A percentile compares a stretch with the other conserved stretches of the same genome.
These are phyloP conservation scores for Tylochromis polylepis DNA, from an alignment of 2,113 vertebrate genomes.

Conservation along the genomic window DNA sequence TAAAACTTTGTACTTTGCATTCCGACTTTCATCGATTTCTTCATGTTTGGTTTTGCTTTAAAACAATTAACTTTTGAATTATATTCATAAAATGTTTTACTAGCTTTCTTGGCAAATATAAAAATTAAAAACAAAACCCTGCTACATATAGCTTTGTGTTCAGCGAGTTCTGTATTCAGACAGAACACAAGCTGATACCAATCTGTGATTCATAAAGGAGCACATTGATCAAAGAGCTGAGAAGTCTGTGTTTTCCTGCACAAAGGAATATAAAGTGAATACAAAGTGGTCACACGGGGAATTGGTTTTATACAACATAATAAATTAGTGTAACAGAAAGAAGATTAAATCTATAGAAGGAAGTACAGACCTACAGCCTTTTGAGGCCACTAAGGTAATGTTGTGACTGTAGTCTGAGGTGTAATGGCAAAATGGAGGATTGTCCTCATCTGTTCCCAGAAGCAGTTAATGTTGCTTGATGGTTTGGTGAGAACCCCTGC, in stretches of 20 bases:
- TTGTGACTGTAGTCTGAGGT: not conserved
- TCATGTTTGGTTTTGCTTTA: not conserved
- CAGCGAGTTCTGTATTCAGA: not conserved
- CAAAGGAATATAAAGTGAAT: not conserved
- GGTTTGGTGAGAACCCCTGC: not conserved
- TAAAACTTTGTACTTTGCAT: not conserved
- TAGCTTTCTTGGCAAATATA: not conserved
- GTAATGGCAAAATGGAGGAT: not conserved
- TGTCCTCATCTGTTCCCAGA: not conserved
- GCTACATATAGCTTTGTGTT: not conserved
- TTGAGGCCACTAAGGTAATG: not conserved
- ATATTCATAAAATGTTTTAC: not conserved
- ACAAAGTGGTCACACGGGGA: not conserved
- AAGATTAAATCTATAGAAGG: not conserved
- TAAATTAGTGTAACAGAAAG: not conserved
- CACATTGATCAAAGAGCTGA: not conserved
- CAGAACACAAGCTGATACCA: not conserved
- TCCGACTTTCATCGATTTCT: not conserved
- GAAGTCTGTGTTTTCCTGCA: not conserved
- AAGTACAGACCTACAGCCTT: not conserved
- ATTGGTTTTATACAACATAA: not conserved
- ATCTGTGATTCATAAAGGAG: not conserved
- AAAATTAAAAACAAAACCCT: not conserved
- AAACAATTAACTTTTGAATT: not conserved
- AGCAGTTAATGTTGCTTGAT: not conserved